These are phyloP conservation scores for Morelia viridis DNA, from an alignment of 2,797 vertebrate species.

Conservation along the genomic window DNA sequence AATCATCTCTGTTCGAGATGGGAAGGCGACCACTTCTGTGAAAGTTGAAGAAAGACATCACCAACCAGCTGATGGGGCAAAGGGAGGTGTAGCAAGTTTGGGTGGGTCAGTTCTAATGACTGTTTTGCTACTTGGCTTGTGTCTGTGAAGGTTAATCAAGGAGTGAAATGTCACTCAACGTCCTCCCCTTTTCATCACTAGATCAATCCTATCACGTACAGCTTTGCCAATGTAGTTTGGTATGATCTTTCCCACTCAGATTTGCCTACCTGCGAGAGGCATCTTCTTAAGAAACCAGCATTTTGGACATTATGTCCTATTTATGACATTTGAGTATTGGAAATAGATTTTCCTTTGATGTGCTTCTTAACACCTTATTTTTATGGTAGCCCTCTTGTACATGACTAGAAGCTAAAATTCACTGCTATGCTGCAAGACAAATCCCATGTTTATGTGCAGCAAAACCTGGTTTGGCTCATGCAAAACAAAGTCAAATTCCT, in stretches of 20 bases:
- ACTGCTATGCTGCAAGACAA: not conserved
- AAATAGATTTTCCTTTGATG: not conserved
- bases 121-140: not conserved
- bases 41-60: conserved; percentile 3
- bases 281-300: not conserved
- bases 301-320: not conserved
- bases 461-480: not conserved
- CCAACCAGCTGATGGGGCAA: not conserved
- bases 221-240: not conserved
- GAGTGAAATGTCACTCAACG: not conserved
- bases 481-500: not conserved
- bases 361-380: not conserved
- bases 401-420: not conserved
- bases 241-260: not conserved
- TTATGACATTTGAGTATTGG: not conserved
- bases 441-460: not conserved
- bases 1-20: not conserved
- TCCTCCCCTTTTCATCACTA: not conserved
- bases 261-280: not conserved
- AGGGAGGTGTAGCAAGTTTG: not conserved
- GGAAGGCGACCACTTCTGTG: not conserved
- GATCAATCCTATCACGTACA: not conserved
- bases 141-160: not conserved
- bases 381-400: not conserved
- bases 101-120: not conserved